A percentile compares a stretch with the other conserved stretches of the same genome.
Conservation (phyloP, 2,797 vertebrate genomes). For the Columba guinea region DNA sequence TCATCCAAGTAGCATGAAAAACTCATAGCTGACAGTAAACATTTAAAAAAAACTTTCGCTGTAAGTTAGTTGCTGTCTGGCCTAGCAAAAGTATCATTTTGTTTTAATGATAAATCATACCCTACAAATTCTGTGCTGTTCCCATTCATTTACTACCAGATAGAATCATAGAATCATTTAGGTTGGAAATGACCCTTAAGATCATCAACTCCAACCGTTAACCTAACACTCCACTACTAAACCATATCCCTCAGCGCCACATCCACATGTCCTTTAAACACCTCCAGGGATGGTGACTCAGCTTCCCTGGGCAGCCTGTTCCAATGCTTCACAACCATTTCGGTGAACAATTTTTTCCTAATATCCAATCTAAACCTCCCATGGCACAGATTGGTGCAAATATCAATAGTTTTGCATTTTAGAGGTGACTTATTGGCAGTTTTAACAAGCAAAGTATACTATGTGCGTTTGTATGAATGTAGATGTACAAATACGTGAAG, state of each 20-base stretch:
- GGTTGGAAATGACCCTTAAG: too few species aligned
- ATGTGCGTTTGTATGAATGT: background rate
- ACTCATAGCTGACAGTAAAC: constrained; percentile 47
- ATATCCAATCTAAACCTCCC: too few species aligned
- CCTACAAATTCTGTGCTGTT: background rate
- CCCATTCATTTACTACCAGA: background rate
- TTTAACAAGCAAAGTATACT: background rate
- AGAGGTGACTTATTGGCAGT: background rate
- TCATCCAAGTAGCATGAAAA: constrained; percentile 52
- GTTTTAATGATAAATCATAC: background rate
- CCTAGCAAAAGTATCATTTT: background rate
- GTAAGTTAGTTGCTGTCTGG: background rate
- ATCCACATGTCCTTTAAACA: too few species aligned
- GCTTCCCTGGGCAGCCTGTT: too few species aligned
- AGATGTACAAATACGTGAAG: background rate
- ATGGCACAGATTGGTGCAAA: too few species aligned
- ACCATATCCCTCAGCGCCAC: too few species aligned
- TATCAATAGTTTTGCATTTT: background rate
- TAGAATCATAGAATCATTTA: too few species aligned
- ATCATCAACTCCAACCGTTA: too few species aligned
- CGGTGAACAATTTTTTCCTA: too few species aligned
- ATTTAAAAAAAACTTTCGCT: background rate
- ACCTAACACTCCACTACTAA: too few species aligned
- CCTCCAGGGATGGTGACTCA: too few species aligned
- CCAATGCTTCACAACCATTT: too few species aligned